phyloP scores from a whole-genome alignment of 1,140 invertebrate species.

The Philopotamus ludificatus region DNA sequence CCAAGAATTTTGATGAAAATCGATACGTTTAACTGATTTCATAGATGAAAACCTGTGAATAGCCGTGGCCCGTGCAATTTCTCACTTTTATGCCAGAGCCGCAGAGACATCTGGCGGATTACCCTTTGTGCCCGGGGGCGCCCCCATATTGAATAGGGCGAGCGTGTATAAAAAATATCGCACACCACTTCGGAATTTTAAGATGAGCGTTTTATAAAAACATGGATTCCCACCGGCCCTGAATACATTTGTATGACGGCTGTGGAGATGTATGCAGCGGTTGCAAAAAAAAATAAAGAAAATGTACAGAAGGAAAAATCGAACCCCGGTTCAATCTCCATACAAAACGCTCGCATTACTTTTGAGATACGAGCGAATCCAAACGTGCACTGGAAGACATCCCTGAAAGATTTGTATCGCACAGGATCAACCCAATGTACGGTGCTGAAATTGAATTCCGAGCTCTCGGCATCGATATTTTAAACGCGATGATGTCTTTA shows the following conservation, averaged over 20 bases:
- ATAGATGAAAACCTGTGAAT: constrained; percentile 27
- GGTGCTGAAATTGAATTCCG: too few relatives aligned
- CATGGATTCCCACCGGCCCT: not conserved
- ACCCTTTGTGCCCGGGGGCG: constrained; percentile 19
- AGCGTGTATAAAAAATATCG: constrained; percentile 20
- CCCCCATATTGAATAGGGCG: constrained; percentile 21
- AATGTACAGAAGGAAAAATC: not conserved
- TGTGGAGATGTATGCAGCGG: too few relatives aligned
- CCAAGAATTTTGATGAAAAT: constrained; percentile 7
- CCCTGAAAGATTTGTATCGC: too few relatives aligned
- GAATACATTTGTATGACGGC: not conserved
- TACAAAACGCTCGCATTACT: constrained; percentile 1
- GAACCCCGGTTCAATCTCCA: not conserved
- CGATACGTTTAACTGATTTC: constrained; percentile 30
- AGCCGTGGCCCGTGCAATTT: constrained; percentile 26
- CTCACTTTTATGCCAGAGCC: constrained; percentile 35
- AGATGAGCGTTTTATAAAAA: not conserved
- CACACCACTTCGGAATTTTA: constrained; percentile 31
- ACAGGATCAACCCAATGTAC: too few relatives aligned
- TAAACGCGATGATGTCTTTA: too few relatives aligned
- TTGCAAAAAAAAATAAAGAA: not conserved
- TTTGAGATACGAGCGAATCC: too few relatives aligned
- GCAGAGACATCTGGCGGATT: constrained; percentile 37
- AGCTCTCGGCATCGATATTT: too few relatives aligned
- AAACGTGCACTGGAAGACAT: too few relatives aligned